Percentiles rank a stretch among this genome's conserved stretches.
phyloP scores from a whole-genome alignment of 2,888 invertebrate species.

The Ommatoiulus sabulosus region DNA sequence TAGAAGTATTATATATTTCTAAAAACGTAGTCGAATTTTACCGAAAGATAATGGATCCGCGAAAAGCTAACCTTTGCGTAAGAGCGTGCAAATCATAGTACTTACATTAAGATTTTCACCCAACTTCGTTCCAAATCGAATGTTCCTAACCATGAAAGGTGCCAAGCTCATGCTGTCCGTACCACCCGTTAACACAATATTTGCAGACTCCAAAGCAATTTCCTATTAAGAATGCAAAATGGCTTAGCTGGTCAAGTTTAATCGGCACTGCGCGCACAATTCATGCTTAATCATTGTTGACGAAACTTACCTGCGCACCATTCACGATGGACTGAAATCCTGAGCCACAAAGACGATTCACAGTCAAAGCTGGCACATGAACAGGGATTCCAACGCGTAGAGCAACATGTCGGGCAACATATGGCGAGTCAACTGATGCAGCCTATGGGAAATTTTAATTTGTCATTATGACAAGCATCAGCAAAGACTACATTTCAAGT shows the following conservation, averaged over 20 bases:
- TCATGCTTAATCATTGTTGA: not conserved
- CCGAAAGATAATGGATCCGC: too few species aligned
- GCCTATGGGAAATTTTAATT: slow-evolving; percentile 66
- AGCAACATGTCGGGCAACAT: slow-evolving; percentile 88
- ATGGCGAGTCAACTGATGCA: slow-evolving; percentile 84
- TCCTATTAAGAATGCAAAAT: slow-evolving; percentile 72
- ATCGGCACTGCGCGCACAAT: too few species aligned
- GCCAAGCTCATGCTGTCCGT: slow-evolving; percentile 95
- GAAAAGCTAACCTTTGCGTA: too few species aligned
- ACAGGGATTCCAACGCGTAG: slow-evolving; percentile 87
- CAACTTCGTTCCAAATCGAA: slow-evolving; percentile 88
- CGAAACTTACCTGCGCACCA: slow-evolving; percentile 80
- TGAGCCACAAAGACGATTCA: slow-evolving; percentile 96
- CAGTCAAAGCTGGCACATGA: slow-evolving; percentile 84
- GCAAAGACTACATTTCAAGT: too few species aligned
- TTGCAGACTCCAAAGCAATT: slow-evolving; percentile 84
- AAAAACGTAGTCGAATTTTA: too few species aligned
- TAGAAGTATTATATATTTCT: too few species aligned
- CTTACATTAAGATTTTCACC: slow-evolving; percentile 74
- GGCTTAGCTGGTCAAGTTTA: not conserved
- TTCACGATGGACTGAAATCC: slow-evolving; percentile 96
- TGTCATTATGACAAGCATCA: too few species aligned
- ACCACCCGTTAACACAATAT: slow-evolving; percentile 90
- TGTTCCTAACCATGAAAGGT: slow-evolving; percentile 85
- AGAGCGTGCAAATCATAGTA: slow-evolving; percentile 61